Percentiles rank a stretch among this genome's conserved stretches.
These are phyloP conservation scores for Drosophila serrata DNA, from an alignment of 1,140 invertebrate species.

Conservation along the genomic window DNA sequence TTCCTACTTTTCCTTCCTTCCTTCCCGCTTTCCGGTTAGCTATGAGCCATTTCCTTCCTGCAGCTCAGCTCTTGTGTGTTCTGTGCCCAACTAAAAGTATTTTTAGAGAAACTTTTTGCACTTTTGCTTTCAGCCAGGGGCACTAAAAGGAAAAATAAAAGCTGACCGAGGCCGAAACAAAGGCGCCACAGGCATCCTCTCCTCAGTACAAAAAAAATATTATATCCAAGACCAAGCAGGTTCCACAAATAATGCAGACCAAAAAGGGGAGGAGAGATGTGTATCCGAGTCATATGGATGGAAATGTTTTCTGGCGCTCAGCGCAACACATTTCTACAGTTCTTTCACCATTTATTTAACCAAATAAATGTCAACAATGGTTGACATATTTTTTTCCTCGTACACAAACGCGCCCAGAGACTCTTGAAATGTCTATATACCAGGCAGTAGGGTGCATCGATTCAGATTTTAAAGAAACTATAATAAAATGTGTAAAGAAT, in stretches of 20 bases:
- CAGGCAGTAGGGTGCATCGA: constrained; percentile 3
- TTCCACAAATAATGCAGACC: constrained; percentile 28
- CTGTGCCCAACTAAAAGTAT: constrained; percentile 21
- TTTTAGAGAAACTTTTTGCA: constrained; percentile 49
- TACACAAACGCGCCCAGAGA: too few species aligned
- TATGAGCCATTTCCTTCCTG: constrained; percentile 41
- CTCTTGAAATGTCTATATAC: constrained; percentile 13
- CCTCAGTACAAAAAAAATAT: background rate
- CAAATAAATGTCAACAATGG: constrained; percentile 50
- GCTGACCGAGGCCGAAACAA: constrained; percentile 40
- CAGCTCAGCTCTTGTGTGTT: constrained; percentile 8
- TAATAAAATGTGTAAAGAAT: too few species aligned
- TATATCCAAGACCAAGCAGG: constrained; percentile 21
- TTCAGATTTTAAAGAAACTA: background rate
- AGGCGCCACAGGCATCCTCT: constrained; percentile 38
- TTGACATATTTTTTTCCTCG: constrained; percentile 27
- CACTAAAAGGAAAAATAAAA: constrained; percentile 30
- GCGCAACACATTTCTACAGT: constrained; percentile 20
- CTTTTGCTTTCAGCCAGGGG: constrained; percentile 61
- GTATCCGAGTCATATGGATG: constrained; percentile 7
- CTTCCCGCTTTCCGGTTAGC: constrained; percentile 13
- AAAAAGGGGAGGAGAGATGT: background rate
- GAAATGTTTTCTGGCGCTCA: constrained; percentile 12
- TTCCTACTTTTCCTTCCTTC: constrained; percentile 7
- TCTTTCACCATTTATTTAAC: constrained; percentile 34